Conservation (phyloP, 2,797 vertebrate genomes). For the Ficedula albicollis region DNA sequence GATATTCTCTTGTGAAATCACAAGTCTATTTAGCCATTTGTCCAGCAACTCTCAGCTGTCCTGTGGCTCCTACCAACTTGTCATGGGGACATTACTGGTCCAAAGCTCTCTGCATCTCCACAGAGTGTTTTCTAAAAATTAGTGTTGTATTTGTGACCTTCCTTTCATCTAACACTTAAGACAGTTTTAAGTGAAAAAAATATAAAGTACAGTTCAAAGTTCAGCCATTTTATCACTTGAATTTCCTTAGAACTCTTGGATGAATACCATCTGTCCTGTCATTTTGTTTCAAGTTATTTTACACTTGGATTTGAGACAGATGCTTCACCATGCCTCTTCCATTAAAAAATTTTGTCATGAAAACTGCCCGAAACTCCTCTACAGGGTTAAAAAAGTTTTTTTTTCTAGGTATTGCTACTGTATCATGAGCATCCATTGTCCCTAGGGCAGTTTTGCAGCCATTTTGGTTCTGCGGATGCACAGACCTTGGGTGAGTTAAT, state of each 20-base stretch:
- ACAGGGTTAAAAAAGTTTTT: not conserved
- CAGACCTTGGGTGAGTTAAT: not conserved
- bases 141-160: not conserved
- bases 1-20: not conserved
- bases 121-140: not conserved
- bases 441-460: not conserved
- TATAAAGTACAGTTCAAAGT: not conserved
- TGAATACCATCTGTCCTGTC: conserved; percentile 59
- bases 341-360: not conserved
- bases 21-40: not conserved
- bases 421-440: not conserved
- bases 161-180: not conserved
- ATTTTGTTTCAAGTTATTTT: conserved; percentile 45
- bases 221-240: not conserved
- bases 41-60: not conserved
- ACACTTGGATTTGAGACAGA: conserved; percentile 50
- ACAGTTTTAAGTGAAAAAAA: conserved; percentile 18
- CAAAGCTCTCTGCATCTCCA: not conserved
- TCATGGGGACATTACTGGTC: not conserved
- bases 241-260: conserved; percentile 34
- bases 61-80: not conserved
- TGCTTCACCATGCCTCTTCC: conserved; percentile 20
- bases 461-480: not conserved
- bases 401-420: not conserved
- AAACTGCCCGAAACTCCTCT: not conserved